These are phyloP conservation scores for Drosophila atripex DNA, from an alignment of 2,888 invertebrate species.

Conservation along the genomic window DNA sequence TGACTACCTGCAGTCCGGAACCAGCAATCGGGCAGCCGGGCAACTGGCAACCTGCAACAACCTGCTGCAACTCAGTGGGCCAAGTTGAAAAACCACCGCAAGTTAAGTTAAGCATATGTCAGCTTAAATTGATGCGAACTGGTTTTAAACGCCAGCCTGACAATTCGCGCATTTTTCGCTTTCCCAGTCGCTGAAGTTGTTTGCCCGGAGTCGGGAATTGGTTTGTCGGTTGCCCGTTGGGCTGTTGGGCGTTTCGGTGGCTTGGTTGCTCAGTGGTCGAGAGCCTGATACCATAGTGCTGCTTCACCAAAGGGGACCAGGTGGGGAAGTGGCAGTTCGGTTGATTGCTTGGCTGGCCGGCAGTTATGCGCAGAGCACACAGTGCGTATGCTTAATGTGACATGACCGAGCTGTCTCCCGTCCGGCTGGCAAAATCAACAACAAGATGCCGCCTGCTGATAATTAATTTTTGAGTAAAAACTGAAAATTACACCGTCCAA, in stretches of 20 bases:
- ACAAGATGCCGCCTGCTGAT: slow-evolving; percentile 61
- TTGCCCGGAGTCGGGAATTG: slow-evolving; percentile 48
- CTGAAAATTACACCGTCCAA: slow-evolving; percentile 52
- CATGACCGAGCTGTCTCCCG: slow-evolving; percentile 56
- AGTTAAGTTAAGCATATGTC: slow-evolving; percentile 80
- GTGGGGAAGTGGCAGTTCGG: slow-evolving; percentile 29
- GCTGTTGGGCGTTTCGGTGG: not conserved
- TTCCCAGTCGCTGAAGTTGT: slow-evolving; percentile 35
- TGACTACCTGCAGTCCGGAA: not conserved
- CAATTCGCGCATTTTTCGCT: slow-evolving; percentile 51
- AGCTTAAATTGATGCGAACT: slow-evolving; percentile 74
- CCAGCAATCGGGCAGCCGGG: not conserved
- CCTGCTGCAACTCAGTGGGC: slow-evolving; percentile 62
- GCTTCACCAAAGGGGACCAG: not conserved
- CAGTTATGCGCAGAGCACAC: slow-evolving; percentile 66
- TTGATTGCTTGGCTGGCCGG: slow-evolving; percentile 49
- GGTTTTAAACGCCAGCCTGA: slow-evolving; percentile 73
- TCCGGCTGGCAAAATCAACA: slow-evolving; percentile 58
- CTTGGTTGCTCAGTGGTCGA: not conserved
- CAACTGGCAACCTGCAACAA: slow-evolving; percentile 29
- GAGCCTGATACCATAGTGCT: not conserved
- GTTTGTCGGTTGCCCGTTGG: slow-evolving; percentile 39
- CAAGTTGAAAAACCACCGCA: slow-evolving; percentile 77
- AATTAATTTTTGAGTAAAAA: slow-evolving; percentile 71
- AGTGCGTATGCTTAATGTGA: slow-evolving; percentile 75